A percentile compares a stretch with the other conserved stretches of the same genome.
Conservation (phyloP, 2,888 invertebrate genomes). For the Scaptomyza polygonia region DNA sequence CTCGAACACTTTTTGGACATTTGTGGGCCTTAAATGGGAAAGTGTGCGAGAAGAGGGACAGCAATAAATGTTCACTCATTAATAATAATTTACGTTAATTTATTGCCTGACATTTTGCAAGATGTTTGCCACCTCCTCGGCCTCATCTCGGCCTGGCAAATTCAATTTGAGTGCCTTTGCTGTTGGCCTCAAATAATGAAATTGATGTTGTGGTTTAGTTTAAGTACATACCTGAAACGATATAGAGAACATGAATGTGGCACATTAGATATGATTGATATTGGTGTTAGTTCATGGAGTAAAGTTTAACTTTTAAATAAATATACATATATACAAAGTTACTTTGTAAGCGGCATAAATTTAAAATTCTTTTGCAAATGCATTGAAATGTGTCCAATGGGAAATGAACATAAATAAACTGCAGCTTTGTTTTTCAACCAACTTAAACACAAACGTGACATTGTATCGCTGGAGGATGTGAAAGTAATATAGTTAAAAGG, state of each 20-base stretch:
- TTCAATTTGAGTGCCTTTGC: conserved; percentile 54
- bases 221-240: conserved; percentile 66
- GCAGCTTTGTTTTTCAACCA: conserved; percentile 42
- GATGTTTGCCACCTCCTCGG: conserved; percentile 29
- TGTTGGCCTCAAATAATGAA: conserved; percentile 57
- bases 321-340: conserved; percentile 12
- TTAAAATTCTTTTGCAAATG: conserved; percentile 64
- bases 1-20: conserved; percentile 13
- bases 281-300: conserved; percentile 9
- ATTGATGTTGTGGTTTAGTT: conserved; percentile 46
- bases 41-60: conserved; percentile 34
- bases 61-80: conserved; percentile 75
- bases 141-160: conserved; percentile 33
- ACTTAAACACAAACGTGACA: conserved; percentile 39
- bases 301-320: not conserved
- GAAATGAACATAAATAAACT: conserved; percentile 79
- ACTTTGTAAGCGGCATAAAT: conserved; percentile 45
- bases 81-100: conserved; percentile 79
- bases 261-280: conserved; percentile 42
- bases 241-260: conserved; percentile 27
- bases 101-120: conserved; percentile 63
- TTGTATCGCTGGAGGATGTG: not conserved
- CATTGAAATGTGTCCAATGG: conserved; percentile 81
- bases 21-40: not conserved
- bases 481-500: not conserved